Conservation (phyloP, 2,888 invertebrate genomes). For the Mesorhabditis sp. region DNA sequence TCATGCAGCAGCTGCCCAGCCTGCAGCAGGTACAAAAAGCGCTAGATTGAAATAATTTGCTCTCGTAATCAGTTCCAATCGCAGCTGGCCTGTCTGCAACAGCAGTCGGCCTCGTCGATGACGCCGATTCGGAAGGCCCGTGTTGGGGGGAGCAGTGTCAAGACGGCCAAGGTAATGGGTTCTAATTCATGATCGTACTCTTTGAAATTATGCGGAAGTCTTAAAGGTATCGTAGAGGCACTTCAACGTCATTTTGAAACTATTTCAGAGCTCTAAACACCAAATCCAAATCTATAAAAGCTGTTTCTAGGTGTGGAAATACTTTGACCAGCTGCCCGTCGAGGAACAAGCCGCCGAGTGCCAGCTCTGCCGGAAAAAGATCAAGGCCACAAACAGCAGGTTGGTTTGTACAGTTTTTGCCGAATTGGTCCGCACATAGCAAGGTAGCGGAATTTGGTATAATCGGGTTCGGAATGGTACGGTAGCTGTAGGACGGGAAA, state of each 20-base stretch:
- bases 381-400: constrained; percentile 57
- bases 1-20: constrained; percentile 1
- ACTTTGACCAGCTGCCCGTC: constrained; percentile 48
- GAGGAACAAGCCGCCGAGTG: constrained; percentile 55
- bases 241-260: constrained; percentile 16
- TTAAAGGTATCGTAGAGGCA: constrained; percentile 27
- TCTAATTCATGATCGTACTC: neutral
- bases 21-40: neutral
- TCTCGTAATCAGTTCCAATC: neutral
- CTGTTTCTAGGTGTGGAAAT: constrained; percentile 43
- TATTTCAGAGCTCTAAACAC: too few relatives aligned
- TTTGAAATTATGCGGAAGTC: neutral
- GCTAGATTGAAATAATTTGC: neutral
- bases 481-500: neutral
- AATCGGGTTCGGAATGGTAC: neutral
- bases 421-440: too few relatives aligned
- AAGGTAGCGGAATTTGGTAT: too few relatives aligned
- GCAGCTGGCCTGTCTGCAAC: neutral
- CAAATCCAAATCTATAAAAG: neutral
- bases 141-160: neutral
- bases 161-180: neutral
- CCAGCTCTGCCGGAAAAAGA: constrained; percentile 49
- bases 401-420: constrained; percentile 12
- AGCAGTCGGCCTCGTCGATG: neutral
- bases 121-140: neutral